Base-by-base conservation (phyloP, 2,888 invertebrate species). In the Megaustenia siamemsis region DNA sequence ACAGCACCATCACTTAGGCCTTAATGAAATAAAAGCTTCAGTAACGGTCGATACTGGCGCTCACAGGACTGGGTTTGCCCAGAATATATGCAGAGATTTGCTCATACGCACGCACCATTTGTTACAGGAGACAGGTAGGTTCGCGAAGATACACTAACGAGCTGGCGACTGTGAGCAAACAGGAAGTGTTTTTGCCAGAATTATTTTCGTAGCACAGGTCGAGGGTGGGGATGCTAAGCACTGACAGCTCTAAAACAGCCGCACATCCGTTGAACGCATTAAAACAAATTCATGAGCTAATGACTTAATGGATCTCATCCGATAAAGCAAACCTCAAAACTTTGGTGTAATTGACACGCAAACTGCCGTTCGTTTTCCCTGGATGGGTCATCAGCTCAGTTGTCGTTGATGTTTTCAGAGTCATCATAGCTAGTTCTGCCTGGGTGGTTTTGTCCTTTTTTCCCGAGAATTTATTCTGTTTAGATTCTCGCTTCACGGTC, bases 21-120 rank as follows among this genome's bases (percentile, higher is more conserved):
- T n/a, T 78, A 78, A 78, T 78, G 78, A 78, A 78, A 78, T 78
- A 78, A 78, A 78, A 78, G 78, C 78, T 45, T 78, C 66, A 2
- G 18, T 78, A 78, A 78, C 66, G 78, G 43, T 12, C 8, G 63
- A 63, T 21, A 15, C 0, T 40, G 66, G 40, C 66, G 45, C 38
- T 60, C 63, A 40, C 45, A 40, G 66, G 21, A 40, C 45, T 56
- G 28, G 43, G n/a, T 12, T 63, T 38, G 28, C 32, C 32, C 43
- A 15, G 78, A 63, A 43, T 78, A 40, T 60, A 21, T 43, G 28
- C 24, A n/a, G n/a, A n/a, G n/a, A n/a, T n/a, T n/a, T 43, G 21
- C 43, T 60, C 4, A 66, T 21, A 66, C 43, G 18, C 10, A 63
- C 40, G 63, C 66, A 60, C 66, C 78, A 66, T 63, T 78, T 78